Evolutionary conservation across 2,797 vertebrate species (phyloP).

Genomic region (Enteromius fasciolatus): DNA sequence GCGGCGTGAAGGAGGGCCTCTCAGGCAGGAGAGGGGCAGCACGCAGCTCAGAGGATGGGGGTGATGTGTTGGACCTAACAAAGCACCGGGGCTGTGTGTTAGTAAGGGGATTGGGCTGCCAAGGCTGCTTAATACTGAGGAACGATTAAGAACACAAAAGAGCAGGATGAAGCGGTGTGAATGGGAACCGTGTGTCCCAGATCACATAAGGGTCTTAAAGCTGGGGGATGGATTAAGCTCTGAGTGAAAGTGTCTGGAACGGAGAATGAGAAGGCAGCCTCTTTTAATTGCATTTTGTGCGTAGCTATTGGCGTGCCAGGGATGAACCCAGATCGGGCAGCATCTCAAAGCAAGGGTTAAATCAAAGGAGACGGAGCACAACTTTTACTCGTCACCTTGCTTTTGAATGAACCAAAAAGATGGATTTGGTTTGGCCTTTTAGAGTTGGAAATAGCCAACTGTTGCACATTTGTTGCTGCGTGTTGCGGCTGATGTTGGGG

Average conservation of each 20-base stretch:
- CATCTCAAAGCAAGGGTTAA: constrained; percentile 63
- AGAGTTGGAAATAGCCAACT: constrained; percentile 51
- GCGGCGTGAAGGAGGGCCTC: constrained; percentile 65
- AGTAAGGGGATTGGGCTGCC: constrained; percentile 65
- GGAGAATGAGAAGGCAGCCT: constrained; percentile 60
- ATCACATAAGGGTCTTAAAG: constrained; percentile 68
- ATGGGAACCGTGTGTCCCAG: constrained; percentile 68
- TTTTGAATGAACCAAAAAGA: constrained; percentile 40
- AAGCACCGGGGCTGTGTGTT: constrained; percentile 64
- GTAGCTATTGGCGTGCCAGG: constrained; percentile 48
- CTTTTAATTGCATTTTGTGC: constrained; percentile 66
- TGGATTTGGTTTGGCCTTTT: constrained; percentile 34
- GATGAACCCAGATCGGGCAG: constrained; percentile 49
- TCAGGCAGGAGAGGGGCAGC: constrained; percentile 49
- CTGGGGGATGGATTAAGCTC: constrained; percentile 63
- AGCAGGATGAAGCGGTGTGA: constrained; percentile 63
- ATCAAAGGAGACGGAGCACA: constrained; percentile 52
- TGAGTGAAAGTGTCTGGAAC: constrained; percentile 65
- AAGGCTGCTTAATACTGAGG: constrained; percentile 66
- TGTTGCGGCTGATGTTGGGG: constrained; percentile 34
- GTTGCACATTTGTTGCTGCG: constrained; percentile 46
- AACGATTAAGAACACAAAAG: constrained; percentile 71
- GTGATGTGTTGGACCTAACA: constrained; percentile 60
- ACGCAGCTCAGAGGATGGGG: constrained; percentile 47
- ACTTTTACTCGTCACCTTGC: constrained; percentile 44